phyloP scores from a whole-genome alignment of 2,113 vertebrate species.

The Pampusana beccarii region DNA sequence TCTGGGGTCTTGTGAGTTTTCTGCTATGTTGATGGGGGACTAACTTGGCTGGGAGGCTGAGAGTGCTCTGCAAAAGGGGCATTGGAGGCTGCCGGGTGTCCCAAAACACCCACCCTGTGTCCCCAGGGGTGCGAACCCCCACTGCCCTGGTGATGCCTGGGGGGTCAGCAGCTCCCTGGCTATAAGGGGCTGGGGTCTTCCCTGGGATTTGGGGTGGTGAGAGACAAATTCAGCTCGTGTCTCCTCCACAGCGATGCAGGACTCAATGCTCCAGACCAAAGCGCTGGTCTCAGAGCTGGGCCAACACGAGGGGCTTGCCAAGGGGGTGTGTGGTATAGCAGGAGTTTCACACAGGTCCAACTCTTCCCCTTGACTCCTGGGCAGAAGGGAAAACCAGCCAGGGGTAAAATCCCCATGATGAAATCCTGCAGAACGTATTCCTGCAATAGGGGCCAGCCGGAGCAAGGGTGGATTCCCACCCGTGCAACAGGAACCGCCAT shows the following conservation, averaged over 20 bases:
- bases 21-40: neutral
- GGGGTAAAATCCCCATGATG: neutral
- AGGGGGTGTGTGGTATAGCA: no score
- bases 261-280: neutral
- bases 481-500: fast-evolving
- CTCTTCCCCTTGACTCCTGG: neutral
- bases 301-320: fast-evolving
- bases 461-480: neutral
- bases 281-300: neutral
- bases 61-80: no score
- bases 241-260: no score
- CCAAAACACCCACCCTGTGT: no score
- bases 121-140: neutral
- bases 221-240: neutral
- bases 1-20: neutral
- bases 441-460: fast-evolving
- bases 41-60: no score
- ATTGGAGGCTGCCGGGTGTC: no score
- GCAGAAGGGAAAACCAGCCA: fast-evolving
- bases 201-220: neutral
- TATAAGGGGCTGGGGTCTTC: neutral
- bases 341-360: neutral
- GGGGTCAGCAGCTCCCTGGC: neutral
- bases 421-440: neutral
- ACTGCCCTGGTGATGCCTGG: neutral